Base-by-base conservation (phyloP, 2,888 invertebrate genomes). In the Volucella inanis region DNA sequence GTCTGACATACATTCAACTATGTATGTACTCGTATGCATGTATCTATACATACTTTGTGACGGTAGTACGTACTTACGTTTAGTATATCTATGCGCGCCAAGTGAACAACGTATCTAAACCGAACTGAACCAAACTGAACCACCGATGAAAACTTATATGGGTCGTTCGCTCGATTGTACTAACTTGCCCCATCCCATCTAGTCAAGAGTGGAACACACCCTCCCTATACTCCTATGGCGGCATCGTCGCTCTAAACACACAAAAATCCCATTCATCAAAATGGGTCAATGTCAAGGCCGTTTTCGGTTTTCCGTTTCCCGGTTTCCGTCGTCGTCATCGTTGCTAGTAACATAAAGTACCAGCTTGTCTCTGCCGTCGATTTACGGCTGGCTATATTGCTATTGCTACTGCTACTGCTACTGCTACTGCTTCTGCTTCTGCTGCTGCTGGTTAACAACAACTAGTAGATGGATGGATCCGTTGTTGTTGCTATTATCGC, bases 201-300 rank as follows among this genome's bases (percentile, higher is more conserved):
- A 57, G 47, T n/a, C 52, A 55, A 22, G 12, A 3, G 49, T 22
- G 31, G 61, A 43, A 68, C 52, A 65, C 59, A 75, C 59, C 64
- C 55, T 50, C 67, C 8, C 39, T 70, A 18, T 8, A 22, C 4
- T n/a, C 38, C 18, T 15, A 41, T 55, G 6, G 61, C 54, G 11
- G 38, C 70, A 70, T n/a, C 70, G 76, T 55, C 15, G 71, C 71
- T 85, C 85, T 85, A 76, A 76, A 72, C 71, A 85, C 71, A 85
- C 74, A 80, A 80, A 85, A 88, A 87, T 87, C 88, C 81, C 83
- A 87, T 87, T 88, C 88, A 88, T 87, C 88, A 89, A 88, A 87
- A 88, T 89, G 88, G 89, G 89, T 89, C 89, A 89, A 88, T 89
- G 89, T 89, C 89, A 89, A 89, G 89, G 89, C 88, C 89, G 83